Conservation (phyloP, 1,140 invertebrate species). For the Trypoxylus dichotomus region DNA sequence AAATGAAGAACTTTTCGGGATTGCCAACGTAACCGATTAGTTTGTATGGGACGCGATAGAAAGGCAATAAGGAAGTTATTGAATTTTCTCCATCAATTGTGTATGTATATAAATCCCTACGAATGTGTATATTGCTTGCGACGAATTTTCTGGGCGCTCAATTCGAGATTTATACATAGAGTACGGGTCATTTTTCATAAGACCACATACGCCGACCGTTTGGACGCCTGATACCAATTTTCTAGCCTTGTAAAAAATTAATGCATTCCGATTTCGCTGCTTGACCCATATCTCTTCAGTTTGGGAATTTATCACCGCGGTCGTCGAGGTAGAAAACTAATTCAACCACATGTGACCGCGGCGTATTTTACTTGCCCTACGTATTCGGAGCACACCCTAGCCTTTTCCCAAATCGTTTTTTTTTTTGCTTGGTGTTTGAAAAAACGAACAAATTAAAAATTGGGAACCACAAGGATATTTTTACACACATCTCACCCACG, state of each 20-base stretch:
- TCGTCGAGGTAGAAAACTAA: slow-evolving; percentile 25
- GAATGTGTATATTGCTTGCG: not conserved
- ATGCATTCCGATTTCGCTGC: slow-evolving; percentile 22
- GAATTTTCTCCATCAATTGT: not conserved
- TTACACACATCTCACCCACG: not conserved
- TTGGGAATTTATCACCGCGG: slow-evolving; percentile 9
- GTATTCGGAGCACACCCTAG: not conserved
- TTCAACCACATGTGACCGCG: slow-evolving; percentile 20
- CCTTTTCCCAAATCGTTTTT: slow-evolving; percentile 9
- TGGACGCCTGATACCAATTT: not conserved
- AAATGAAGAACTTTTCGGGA: not conserved
- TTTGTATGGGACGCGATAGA: not conserved
- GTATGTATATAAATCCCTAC: not conserved
- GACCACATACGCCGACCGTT: not conserved
- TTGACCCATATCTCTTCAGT: slow-evolving; percentile 20
- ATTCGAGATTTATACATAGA: slow-evolving; percentile 6
- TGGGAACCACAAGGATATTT: slow-evolving; percentile 1
- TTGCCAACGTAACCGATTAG: not conserved
- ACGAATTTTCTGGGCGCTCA: not conserved
- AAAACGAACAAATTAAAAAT: slow-evolving; percentile 14
- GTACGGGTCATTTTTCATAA: not conserved
- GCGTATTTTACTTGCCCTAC: slow-evolving; percentile 7
- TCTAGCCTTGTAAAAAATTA: slow-evolving; percentile 13
- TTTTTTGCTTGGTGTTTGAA: not conserved
- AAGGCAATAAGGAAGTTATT: not conserved